phyloP scores from a whole-genome alignment of 2,797 vertebrate species.

The Strix occidentalis region DNA sequence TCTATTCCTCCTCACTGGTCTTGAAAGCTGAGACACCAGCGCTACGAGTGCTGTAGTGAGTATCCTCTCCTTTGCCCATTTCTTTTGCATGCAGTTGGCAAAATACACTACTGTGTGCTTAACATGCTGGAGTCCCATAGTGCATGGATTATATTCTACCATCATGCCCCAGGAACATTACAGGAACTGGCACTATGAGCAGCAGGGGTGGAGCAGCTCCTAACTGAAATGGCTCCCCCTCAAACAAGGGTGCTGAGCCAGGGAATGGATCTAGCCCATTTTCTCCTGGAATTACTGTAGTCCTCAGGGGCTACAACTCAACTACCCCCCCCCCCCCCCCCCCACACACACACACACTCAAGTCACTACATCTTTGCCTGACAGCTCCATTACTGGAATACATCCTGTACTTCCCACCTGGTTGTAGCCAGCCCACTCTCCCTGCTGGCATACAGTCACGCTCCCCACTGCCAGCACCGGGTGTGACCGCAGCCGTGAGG shows the following conservation, averaged over 20 bases:
- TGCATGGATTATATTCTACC: neutral
- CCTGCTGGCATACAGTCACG: neutral
- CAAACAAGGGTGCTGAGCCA: neutral
- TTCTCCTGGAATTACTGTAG: neutral
- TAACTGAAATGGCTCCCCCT: neutral
- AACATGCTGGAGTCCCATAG: neutral
- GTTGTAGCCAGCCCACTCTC: neutral
- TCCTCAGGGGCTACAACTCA: neutral
- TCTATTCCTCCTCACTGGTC: neutral
- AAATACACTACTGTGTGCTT: neutral
- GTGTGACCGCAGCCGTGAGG: neutral
- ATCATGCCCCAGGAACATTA: neutral
- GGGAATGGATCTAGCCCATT: neutral
- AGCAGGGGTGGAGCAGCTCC: neutral
- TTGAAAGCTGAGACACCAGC: neutral
- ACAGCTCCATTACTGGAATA: neutral
- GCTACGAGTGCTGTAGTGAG: neutral
- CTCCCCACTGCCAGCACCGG: neutral
- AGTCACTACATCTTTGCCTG: neutral
- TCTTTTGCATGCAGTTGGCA: neutral
- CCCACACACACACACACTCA: no score
- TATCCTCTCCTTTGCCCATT: neutral
- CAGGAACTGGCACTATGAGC: neutral
- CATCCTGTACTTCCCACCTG: neutral
- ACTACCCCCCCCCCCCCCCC: neutral